Evolutionary conservation across 2,113 vertebrate genomes (phyloP), one percentile per base, ranked within the genome.

Genomic region (Pelvicachromis taeniatus): DNA sequence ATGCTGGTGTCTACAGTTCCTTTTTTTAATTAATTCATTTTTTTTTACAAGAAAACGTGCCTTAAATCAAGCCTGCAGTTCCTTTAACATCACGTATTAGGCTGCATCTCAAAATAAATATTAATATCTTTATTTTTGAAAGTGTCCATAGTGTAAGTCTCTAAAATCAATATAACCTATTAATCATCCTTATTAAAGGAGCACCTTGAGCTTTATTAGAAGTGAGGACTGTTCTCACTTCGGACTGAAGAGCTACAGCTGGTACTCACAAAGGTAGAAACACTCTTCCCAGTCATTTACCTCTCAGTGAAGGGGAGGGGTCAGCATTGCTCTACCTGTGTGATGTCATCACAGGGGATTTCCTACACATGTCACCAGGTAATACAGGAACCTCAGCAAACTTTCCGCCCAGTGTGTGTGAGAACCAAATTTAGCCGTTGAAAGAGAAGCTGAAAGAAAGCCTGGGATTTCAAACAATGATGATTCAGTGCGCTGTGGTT

Each of bases 271-370:
- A 42, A 68, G 38, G 38, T 68, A 68, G 50, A 70, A 70, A 70
- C 50, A 45, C 17, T 13, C 26, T 59, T 83, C 42, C 56, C 48
- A 42, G 13, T 40, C 3, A 56, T 29, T 82, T 38, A 73, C 52
- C 68, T 75, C 23, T 75, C 40, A 19, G 23, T 29, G 38, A 31
- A 4, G 12, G 55, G 55, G 17, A 16, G 53, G 65, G 53, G 40
- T 17, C 50, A 55, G 9, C 23, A 45, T 19, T 38, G 7, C 50
- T 83, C 31, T 52, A 88, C 91, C 89, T 90, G 84, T 38, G 84
- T 86, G 84, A 92, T 19, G 61, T 87, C 87, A 89, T 59, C 83
- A 31, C n/a, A 3, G 29, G 89, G 90, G 63, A 38, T 90, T 94
- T 90, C 87, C 87, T 78, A 58, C 52, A 78, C 58, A 83, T 84